Conservation (phyloP, 1,140 invertebrate genomes). For the Elysia chlorotica region DNA sequence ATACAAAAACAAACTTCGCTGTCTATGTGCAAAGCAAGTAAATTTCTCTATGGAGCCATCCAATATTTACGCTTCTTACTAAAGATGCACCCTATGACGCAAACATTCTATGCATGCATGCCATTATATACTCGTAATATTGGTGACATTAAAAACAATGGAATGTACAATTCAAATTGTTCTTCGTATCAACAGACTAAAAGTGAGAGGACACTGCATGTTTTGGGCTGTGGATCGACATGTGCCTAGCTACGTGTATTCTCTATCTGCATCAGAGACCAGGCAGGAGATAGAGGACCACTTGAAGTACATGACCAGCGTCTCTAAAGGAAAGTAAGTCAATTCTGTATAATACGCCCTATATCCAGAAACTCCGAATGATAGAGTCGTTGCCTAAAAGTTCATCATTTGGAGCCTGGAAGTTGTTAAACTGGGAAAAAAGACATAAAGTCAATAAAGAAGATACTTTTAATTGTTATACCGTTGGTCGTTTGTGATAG, state of each 20-base stretch:
- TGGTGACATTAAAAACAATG: too few species aligned
- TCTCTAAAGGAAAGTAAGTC: conserved; percentile 42
- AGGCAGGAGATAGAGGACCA: conserved; percentile 30
- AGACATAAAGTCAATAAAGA: too few species aligned
- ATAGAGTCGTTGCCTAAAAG: too few species aligned
- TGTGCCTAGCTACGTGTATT: conserved; percentile 34
- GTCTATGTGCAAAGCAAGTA: neutral
- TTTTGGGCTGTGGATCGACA: conserved; percentile 36
- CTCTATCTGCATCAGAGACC: conserved; percentile 23
- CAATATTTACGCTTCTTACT: neutral
- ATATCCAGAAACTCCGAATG: too few species aligned
- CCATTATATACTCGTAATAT: conserved; percentile 4
- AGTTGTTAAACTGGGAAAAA: too few species aligned
- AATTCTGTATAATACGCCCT: too few species aligned
- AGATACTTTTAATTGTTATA: too few species aligned
- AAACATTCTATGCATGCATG: neutral
- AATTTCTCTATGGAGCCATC: neutral
- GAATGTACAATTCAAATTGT: too few species aligned
- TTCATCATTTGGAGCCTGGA: too few species aligned
- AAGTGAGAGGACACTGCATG: conserved; percentile 46
- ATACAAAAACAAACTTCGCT: neutral
- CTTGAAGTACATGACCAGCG: conserved; percentile 31
- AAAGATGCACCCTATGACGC: neutral
- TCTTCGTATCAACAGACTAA: too few species aligned
- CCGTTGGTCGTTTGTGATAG: too few species aligned